Evolutionary conservation across 2,797 vertebrate species (phyloP), one percentile per base, ranked within the genome.

Genomic region (Sorex maritimensis): DNA sequence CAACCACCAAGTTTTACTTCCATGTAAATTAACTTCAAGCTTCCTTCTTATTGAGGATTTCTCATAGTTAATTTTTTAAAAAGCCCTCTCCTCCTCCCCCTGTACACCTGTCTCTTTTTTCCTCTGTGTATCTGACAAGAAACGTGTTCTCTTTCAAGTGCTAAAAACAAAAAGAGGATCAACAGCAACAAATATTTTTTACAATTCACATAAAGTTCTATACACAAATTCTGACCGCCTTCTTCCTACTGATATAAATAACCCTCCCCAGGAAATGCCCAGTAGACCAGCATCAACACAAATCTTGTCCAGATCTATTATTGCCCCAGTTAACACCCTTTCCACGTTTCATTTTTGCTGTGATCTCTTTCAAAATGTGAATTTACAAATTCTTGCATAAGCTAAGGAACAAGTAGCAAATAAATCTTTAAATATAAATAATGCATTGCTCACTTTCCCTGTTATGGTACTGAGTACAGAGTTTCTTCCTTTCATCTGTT

Each of bases 311-410:
- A 41, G 52, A 26, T 80, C 68, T 52, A 13, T 52, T 38, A 30
- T 14, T 41, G 26, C 44, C n/a, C 24, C 21, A 8, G 55, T n/a
- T 49, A 30, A 86, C 4, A 41, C 13, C n/a, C 10, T 84, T 61
- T 46, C 69, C 26, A 61, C 44, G 72, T 61, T 15, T 30, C 19
- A 41, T 46, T 26, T 84, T 72, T 72, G 44, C 41, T 65, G 38
- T 72, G 17, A 72, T 65, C 72, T 41, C 75, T 65, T 14, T 92
- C 30, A 65, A 79, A 73, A 92, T 86, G 19, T 9, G 71, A 6
- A 41, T 41, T 65, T 72, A 17, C 24, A 34, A 63, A 72, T 72
- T 85, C 24, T 38, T 49, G 55, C 21, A 23, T 30, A 0, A 49
- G 23, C 63, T 23, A 14, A 79, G 41, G 52, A 72, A 85, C 17